Percentiles rank a stretch among this genome's conserved stretches.
Conservation (phyloP, 2,113 vertebrate genomes). For the Menidia beryllina region DNA sequence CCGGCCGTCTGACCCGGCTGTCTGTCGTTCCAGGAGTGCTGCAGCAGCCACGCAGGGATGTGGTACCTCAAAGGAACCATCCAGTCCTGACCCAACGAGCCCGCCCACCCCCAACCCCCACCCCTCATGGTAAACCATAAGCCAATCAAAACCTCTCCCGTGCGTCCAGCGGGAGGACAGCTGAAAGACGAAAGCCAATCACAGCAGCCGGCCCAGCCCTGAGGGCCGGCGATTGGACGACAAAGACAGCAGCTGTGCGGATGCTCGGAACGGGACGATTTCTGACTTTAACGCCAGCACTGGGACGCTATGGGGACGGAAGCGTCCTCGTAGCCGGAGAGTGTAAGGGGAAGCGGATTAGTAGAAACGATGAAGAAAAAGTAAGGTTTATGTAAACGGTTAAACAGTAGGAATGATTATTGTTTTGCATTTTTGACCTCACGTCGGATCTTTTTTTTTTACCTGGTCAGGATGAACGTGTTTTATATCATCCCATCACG, state of each 20-base stretch:
- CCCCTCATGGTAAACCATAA: constrained; percentile 29
- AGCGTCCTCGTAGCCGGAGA: constrained; percentile 45
- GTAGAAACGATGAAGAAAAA: constrained; percentile 24
- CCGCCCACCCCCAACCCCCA: neutral
- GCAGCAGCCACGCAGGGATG: constrained; percentile 91
- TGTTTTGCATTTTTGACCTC: constrained; percentile 36
- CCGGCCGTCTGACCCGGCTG: neutral
- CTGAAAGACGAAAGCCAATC: constrained; percentile 60
- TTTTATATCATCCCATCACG: constrained; percentile 2
- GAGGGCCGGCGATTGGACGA: constrained; percentile 29
- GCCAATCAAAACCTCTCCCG: constrained; percentile 44
- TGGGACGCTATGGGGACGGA: constrained; percentile 23
- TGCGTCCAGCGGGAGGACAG: constrained; percentile 62
- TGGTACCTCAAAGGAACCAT: constrained; percentile 98
- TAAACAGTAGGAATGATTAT: constrained; percentile 30
- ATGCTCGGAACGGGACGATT: constrained; percentile 35
- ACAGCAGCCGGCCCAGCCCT: constrained; percentile 46
- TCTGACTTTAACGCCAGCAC: constrained; percentile 19
- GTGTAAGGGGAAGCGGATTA: neutral
- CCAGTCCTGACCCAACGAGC: constrained; percentile 89
- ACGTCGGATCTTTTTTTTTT: constrained; percentile 39
- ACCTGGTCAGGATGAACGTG: constrained; percentile 18
- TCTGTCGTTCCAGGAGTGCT: constrained; percentile 89
- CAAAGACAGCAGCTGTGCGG: constrained; percentile 30
- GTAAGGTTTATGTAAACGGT: constrained; percentile 12